Percentiles rank a stretch among this genome's conserved stretches.
phyloP scores from a whole-genome alignment of 2,113 vertebrate genomes.

The Phainopepla nitens region DNA sequence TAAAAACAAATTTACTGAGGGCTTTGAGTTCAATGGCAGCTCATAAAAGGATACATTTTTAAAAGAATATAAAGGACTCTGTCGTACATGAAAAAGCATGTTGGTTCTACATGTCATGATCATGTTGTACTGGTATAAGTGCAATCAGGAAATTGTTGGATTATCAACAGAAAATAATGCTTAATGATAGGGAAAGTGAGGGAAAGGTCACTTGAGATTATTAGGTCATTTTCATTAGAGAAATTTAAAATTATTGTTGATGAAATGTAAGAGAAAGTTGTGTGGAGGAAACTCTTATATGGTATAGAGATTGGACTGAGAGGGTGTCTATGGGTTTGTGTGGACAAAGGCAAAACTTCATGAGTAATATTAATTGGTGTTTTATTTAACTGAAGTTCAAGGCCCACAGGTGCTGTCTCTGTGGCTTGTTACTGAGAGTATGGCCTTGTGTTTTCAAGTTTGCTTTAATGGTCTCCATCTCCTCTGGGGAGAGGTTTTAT shows the following conservation, averaged over 20 bases:
- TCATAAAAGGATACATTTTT: neutral
- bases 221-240: conserved; percentile 11
- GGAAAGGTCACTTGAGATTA: neutral
- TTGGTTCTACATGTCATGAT: neutral
- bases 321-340: neutral
- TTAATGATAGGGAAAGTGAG: conserved; percentile 1
- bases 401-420: neutral
- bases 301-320: neutral
- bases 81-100: neutral
- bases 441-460: neutral
- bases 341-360: conserved; percentile 2
- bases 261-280: neutral
- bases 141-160: neutral
- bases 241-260: conserved; percentile 26
- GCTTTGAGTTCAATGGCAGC: neutral
- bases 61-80: neutral
- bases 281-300: neutral
- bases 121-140: neutral
- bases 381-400: conserved; percentile 33
- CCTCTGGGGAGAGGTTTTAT: neutral
- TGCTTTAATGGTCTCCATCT: neutral
- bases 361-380: neutral
- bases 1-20: neutral
- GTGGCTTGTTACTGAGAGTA: neutral
- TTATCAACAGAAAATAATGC: neutral